Conservation (phyloP, 2,888 invertebrate genomes). For the Acronicta psi region DNA sequence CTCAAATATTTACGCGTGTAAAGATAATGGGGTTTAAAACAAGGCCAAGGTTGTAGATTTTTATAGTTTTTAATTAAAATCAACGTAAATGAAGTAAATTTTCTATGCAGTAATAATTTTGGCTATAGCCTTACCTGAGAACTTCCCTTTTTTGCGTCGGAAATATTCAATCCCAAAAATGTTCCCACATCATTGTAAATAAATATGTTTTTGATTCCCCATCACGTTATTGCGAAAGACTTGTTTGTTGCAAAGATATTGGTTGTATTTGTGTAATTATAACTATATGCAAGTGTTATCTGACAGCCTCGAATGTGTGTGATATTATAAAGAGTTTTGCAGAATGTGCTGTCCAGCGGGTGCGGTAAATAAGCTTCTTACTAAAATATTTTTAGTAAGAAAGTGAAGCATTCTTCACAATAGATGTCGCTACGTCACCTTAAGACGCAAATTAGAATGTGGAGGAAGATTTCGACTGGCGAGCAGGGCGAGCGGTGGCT, state of each 20-base stretch:
- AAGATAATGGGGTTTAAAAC: slow-evolving; percentile 20
- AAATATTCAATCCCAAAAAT: background rate
- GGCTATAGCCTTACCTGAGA: slow-evolving; percentile 8
- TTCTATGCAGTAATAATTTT: slow-evolving; percentile 3
- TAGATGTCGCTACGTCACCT: no score
- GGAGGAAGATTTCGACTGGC: no score
- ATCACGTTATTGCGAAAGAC: background rate
- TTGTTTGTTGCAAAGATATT: background rate
- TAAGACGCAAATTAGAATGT: no score
- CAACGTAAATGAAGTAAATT: slow-evolving; percentile 5
- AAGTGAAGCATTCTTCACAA: no score
- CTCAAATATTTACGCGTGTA: slow-evolving; percentile 14
- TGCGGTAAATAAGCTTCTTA: no score
- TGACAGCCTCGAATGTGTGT: background rate
- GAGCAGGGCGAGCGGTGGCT: no score
- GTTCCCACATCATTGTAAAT: slow-evolving; percentile 10
- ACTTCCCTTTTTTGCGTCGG: background rate
- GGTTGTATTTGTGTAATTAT: background rate
- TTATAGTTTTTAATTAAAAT: background rate
- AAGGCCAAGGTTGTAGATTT: slow-evolving; percentile 10
- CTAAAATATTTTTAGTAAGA: no score
- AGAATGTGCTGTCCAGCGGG: no score
- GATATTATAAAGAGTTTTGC: background rate
- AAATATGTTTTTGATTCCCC: background rate
- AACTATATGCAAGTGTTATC: background rate